Evolutionary conservation across 2,113 vertebrate genomes (phyloP), one percentile per base, ranked within the genome.

Genomic region (Neopipo cinnamomea): DNA sequence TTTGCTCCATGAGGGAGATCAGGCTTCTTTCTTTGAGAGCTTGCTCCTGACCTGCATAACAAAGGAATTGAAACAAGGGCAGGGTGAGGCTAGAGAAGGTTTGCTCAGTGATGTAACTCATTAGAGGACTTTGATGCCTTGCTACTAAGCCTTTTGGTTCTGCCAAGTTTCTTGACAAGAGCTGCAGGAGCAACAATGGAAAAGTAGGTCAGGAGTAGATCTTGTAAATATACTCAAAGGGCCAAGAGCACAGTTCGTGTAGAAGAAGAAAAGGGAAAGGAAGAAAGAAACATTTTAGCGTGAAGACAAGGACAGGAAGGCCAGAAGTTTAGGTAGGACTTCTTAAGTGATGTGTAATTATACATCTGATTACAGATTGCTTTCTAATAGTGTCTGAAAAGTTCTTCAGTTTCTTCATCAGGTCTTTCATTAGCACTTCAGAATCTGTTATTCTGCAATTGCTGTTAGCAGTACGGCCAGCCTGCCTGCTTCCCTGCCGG

Each of bases 121-220:
- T 95, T 96, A 92, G 88, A 84, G 73, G 49, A 62, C 73, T 68
- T 87, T 0, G 0, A 37, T 93, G 85, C 83, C 61, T 91, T 96
- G 80, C 83, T n/a, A 12, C 76, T 33, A 65, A 91, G 55, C 56
- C 70, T 91, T 94, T 91, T 75, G 80, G 71, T 93, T 84, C 83
- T 96, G 93, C 92, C 96, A 95, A 91, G 70, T 93, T 95, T 84
- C 84, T 79, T 93, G 88, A 94, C 81, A 83, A 84, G 86, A 61
- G 80, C 89, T 87, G 42, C 58, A 92, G 50, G 58, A 94, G 61
- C 75, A 66, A 95, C 91, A 94, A 52, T 85, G 85, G 66, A 61
- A 89, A 97, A 97, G 47, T 93, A 92, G 96, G 96, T 94, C 94
- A 91, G 81, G 71, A 89, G 53, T 79, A 93, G 89, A 50, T 92